These are phyloP conservation scores for Amiota communis DNA, from an alignment of 2,888 invertebrate species.

Conservation along the genomic window DNA sequence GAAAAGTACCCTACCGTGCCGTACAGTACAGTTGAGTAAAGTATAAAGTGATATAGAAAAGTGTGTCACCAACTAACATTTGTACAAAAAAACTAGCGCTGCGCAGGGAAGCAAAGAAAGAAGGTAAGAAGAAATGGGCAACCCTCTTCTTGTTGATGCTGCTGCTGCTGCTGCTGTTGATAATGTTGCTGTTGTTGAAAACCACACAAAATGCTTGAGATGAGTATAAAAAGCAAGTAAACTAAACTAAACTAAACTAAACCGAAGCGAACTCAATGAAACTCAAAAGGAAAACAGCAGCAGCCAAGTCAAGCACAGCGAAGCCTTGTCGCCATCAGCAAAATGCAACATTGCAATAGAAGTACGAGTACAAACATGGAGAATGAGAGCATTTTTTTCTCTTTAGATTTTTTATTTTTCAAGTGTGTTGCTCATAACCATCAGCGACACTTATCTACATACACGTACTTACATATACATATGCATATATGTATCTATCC, in stretches of 20 bases:
- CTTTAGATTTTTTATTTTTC: too few relatives aligned
- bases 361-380: conserved; percentile 5
- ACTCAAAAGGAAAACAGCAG: not conserved
- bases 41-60: not conserved
- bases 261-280: not conserved
- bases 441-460: conserved; percentile 6
- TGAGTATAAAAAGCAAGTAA: not conserved
- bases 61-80: conserved; percentile 2
- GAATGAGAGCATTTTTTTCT: too few relatives aligned
- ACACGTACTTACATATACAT: conserved; percentile 35
- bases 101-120: not conserved
- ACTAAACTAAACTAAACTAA: conserved; percentile 2
- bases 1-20: too few relatives aligned
- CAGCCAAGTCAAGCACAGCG: conserved; percentile 4
- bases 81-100: not conserved
- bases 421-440: conserved; percentile 8
- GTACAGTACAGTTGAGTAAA: too few relatives aligned
- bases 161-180: not conserved
- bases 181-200: not conserved
- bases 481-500: conserved; percentile 27
- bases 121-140: not conserved
- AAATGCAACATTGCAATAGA: not conserved
- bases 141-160: not conserved
- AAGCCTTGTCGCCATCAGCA: conserved; percentile 1
- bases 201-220: conserved; percentile 14